phyloP scores from a whole-genome alignment of 2,113 vertebrate genomes.

The Chrysochloris asiatica region DNA sequence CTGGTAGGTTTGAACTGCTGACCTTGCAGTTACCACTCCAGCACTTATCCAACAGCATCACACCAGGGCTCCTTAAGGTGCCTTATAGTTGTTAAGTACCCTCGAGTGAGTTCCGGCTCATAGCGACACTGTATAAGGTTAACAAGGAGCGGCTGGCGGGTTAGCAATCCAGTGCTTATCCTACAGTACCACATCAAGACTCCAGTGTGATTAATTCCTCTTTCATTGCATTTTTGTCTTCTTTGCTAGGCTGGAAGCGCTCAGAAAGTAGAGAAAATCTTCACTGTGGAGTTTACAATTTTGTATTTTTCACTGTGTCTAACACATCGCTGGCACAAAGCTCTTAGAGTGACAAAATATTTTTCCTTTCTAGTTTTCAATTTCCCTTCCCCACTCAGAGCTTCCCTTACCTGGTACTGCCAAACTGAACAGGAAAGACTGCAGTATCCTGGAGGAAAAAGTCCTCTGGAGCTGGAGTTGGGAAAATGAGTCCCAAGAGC shows the following conservation, averaged over 20 bases:
- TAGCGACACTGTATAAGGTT: too few relatives aligned
- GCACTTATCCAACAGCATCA: too few relatives aligned
- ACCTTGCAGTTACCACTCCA: too few relatives aligned
- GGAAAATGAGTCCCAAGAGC: background rate
- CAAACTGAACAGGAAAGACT: background rate
- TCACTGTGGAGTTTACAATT: too few relatives aligned
- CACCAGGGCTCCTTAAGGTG: too few relatives aligned
- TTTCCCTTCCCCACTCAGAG: background rate
- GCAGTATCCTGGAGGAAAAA: background rate
- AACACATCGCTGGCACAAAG: background rate
- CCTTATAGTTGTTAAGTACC: too few relatives aligned
- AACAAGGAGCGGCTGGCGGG: too few relatives aligned
- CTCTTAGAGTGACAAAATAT: background rate
- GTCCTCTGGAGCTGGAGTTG: slow-evolving; percentile 1
- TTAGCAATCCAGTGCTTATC: too few relatives aligned
- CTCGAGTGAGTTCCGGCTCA: too few relatives aligned
- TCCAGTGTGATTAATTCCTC: background rate
- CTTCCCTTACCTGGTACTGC: slow-evolving; percentile 66
- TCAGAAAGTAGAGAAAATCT: too few relatives aligned
- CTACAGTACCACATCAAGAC: too few relatives aligned
- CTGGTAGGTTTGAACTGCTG: too few relatives aligned
- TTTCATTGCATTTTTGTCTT: slow-evolving; percentile 18
- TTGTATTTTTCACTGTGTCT: background rate
- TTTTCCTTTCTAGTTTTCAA: background rate
- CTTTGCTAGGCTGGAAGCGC: background rate